Base-by-base conservation (phyloP, 2,113 vertebrate genomes). In the Hippocampus comes region DNA sequence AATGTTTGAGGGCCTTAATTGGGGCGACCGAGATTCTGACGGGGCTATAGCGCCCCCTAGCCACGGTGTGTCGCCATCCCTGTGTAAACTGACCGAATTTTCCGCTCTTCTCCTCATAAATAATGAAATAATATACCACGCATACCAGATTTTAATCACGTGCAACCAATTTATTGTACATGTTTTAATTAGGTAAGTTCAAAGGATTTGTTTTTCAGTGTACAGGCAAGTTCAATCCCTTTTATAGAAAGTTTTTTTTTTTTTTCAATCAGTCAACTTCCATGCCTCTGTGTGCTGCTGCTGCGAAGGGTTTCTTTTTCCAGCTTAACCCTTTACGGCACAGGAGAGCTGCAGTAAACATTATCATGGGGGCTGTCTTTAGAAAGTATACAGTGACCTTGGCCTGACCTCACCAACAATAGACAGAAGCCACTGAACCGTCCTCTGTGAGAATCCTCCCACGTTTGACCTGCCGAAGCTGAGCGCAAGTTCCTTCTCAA, bases 401-500 rank as follows among this genome's bases (percentile, higher is more conserved):
- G 63, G 27, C 67, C 17, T 73, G 78, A 74, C 73, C 76, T 76
- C 69, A 68, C 49, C 55, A 72, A 42, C 34, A 49, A 76, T 78
- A 72, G 63, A 85, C 68, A 34, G 53, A 25, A 38, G 53, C 73
- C 59, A 15, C n/a, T 79, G 79, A 79, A 68, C 74, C 21, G 2
- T 75, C 69, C 68, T 78, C 71, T 51, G 48, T 71, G 73, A 66
- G 74, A 76, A 75, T 82, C 79, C 87, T 75, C 77, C 84, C 75
- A 67, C 72, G 2, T 69, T 57, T 68, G 76, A 79, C 80, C 68
- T 63, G 46, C 51, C 73, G 67, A 80, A 78, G 73, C 81, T 75
- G 65, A 78, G 74, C 75, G 48, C 69, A 67, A 78, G 78, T 84
- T 83, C 70, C 70, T 78, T 66, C 80, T 82, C 76, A 75, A 82